Evolutionary conservation across 2,113 vertebrate species (phyloP).

Genomic region (Coturnix japonica): DNA sequence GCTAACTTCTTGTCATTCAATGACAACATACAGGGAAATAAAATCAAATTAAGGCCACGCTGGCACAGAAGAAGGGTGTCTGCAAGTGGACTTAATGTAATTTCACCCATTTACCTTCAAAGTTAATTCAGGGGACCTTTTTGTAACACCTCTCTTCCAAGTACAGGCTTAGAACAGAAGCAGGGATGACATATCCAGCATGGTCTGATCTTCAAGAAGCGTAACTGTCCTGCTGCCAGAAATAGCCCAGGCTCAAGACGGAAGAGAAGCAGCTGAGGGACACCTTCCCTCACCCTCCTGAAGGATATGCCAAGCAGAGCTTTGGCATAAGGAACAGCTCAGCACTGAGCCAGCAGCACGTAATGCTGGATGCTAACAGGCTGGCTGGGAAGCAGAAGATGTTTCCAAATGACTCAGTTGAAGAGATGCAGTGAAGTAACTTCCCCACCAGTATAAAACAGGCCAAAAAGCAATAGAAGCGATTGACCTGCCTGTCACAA

Average conservation of each 20-base stretch:
- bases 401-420: conserved; percentile 16
- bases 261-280: neutral
- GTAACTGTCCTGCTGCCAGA: neutral
- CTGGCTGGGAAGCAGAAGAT: neutral
- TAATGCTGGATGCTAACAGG: neutral
- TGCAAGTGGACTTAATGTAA: neutral
- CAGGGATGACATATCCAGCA: accelerated
- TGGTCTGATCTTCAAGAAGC: neutral
- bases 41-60: neutral
- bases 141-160: neutral
- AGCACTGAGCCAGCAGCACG: neutral
- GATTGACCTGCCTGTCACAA: neutral
- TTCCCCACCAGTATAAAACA: neutral
- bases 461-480: neutral
- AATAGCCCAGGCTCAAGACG: neutral
- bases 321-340: neutral
- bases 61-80: neutral
- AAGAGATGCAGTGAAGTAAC: neutral
- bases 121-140: neutral
- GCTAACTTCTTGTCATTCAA: accelerated
- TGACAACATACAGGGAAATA: neutral
- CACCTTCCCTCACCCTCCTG: neutral
- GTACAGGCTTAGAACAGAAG: neutral
- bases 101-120: neutral
- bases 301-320: neutral